Evolutionary conservation across 2,797 vertebrate species (phyloP).

Genomic region (Eospalax fontanierii): DNA sequence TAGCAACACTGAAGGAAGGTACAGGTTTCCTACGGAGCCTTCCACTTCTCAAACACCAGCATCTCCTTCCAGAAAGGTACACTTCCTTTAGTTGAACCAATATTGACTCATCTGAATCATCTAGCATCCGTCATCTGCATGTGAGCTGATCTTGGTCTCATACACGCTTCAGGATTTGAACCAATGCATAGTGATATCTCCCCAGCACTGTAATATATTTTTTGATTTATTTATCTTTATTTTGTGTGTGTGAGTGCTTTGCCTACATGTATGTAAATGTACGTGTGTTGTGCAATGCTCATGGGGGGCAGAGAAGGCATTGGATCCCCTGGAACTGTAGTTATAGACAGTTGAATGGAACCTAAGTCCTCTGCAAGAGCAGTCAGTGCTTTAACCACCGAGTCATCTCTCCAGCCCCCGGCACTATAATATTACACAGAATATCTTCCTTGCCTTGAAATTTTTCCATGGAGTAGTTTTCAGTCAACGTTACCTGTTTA

Average conservation of each 20-base stretch:
- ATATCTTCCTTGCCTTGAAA: not conserved
- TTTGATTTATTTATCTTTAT: no score
- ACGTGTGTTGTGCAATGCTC: no score
- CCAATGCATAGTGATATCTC: not conserved
- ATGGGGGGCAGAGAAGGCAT: no score
- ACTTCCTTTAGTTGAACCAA: not conserved
- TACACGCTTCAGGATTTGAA: not conserved
- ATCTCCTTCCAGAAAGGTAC: not conserved
- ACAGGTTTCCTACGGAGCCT: not conserved
- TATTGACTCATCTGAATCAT: not conserved
- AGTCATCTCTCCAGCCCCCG: no score
- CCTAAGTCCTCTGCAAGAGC: no score
- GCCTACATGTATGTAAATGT: no score
- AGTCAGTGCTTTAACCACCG: no score
- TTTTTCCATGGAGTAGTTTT: not conserved
- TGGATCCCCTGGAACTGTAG: no score
- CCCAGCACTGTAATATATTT: no score
- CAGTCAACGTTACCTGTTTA: not conserved
- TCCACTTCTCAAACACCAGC: no score
- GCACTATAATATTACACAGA: not conserved
- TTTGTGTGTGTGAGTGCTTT: no score
- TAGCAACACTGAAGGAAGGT: not conserved
- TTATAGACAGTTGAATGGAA: no score
- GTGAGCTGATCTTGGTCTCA: not conserved
- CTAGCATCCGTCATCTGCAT: not conserved